phyloP scores from a whole-genome alignment of 2,797 vertebrate genomes.

The Nyctalus aviator region DNA sequence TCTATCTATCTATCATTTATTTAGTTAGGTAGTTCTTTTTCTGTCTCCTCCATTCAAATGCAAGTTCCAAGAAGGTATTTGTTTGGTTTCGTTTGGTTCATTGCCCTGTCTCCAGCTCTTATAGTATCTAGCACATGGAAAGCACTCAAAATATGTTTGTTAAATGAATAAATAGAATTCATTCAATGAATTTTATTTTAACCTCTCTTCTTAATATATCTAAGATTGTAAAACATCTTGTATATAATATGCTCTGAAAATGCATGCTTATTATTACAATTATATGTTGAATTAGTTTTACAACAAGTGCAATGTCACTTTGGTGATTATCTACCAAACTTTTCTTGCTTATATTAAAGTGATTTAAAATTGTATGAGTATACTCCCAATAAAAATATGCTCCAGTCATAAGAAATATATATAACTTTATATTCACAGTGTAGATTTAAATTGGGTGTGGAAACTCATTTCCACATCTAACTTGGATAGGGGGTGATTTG shows the following conservation, averaged over 20 bases:
- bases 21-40: not conserved
- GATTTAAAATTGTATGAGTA: slow-evolving; percentile 28
- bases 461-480: slow-evolving; percentile 28
- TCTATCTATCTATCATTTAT: not conserved
- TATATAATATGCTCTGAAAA: slow-evolving; percentile 1
- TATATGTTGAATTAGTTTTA: slow-evolving; percentile 34
- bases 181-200: not conserved
- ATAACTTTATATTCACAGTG: slow-evolving; percentile 1
- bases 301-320: not conserved
- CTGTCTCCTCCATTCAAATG: not conserved
- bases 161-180: not conserved
- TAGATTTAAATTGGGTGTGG: not conserved
- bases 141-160: not conserved
- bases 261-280: slow-evolving; percentile 11
- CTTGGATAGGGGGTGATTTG: slow-evolving; percentile 27
- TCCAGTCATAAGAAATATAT: not conserved
- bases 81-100: not conserved
- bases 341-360: slow-evolving; percentile 15
- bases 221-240: not conserved
- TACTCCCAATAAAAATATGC: slow-evolving; percentile 5
- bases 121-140: not conserved
- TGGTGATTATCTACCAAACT: not conserved
- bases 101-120: not conserved
- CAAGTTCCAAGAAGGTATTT: not conserved
- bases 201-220: not conserved